phyloP scores from a whole-genome alignment of 1,140 invertebrate genomes.

The Sitobion miscanthi region DNA sequence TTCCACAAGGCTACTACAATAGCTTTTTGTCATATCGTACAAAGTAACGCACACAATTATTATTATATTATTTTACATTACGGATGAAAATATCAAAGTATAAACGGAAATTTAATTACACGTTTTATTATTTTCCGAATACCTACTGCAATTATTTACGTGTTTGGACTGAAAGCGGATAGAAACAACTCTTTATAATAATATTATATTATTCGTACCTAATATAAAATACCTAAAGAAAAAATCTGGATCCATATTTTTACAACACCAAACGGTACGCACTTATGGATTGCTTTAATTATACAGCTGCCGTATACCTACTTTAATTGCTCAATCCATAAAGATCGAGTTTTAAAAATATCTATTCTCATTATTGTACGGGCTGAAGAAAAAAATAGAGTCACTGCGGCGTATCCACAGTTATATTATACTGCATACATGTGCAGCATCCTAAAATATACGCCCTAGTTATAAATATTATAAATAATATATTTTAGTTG shows the following conservation, averaged over 20 bases:
- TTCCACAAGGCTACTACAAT: conserved; percentile 28
- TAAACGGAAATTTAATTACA: neutral
- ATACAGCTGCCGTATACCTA: neutral
- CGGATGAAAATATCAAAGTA: neutral
- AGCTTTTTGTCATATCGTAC: neutral
- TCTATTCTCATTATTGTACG: neutral
- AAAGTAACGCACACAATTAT: neutral
- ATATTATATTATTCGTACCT: neutral
- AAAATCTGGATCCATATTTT: neutral
- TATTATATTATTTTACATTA: neutral
- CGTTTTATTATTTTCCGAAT: neutral
- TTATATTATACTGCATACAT: neutral
- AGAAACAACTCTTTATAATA: neutral
- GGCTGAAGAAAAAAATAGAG: neutral
- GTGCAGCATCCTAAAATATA: conserved; percentile 26
- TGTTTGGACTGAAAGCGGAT: neutral
- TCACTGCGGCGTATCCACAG: conserved; percentile 38
- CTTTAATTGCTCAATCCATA: neutral
- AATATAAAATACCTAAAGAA: neutral
- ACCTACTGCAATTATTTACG: neutral
- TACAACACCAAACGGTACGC: neutral
- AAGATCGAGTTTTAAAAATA: conserved; percentile 8
- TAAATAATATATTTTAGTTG: neutral
- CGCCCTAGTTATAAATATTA: conserved; percentile 18
- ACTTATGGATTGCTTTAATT: no score